Evolutionary conservation across 2,888 invertebrate genomes (phyloP), one percentile per base, ranked within the genome.

Genomic region (Sisyra nigra): DNA sequence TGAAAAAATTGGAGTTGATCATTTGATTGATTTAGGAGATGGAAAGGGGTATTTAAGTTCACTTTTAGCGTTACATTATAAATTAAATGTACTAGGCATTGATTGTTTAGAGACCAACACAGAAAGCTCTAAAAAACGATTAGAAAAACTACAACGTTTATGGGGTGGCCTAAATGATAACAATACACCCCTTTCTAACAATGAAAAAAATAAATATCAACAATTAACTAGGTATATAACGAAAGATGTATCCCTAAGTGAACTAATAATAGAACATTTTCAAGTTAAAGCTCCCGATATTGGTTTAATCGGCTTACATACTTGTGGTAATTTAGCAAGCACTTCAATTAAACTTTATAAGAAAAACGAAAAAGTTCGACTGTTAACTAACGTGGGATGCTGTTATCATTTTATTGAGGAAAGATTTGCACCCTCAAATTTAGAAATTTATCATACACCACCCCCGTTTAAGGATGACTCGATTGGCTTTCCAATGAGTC

Each of bases 31-130:
- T 57, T 76, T 87, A 34, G 93, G 93, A 0, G 89, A 89, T 54
- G 93, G 93, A 0, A 82, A 86, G 56, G 93, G 91, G 0, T 86
- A 89, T 59, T 64, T 92, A 31, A 81, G 85, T 34, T 77, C 80
- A 0, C 72, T 80, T 9, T 57, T 93, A 39, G 72, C 81, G 0
- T 65, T 85, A 3, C 74, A 79, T 46, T 75, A 84, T 58, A 59
- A 67, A 18, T 62, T 85, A 44, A 76, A 76, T 32, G 83, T 89
- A 17, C 65, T 93, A 10, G 88, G 88, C 0, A 69, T 93, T 0
- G 93, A 93, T 62, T 80, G 81, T 7, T 79, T 80, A 14, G 57
- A 63, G 8, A 56, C 59, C 0, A 87, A 86, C 47, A 74, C 78
- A 0, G 61, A 69, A 44, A 76, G 82, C 46, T 83, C 87, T 6